Evolutionary conservation across 2,113 vertebrate genomes (phyloP), one percentile per base, ranked within the genome.

Genomic region (Paracanthobrama guichenoti): DNA sequence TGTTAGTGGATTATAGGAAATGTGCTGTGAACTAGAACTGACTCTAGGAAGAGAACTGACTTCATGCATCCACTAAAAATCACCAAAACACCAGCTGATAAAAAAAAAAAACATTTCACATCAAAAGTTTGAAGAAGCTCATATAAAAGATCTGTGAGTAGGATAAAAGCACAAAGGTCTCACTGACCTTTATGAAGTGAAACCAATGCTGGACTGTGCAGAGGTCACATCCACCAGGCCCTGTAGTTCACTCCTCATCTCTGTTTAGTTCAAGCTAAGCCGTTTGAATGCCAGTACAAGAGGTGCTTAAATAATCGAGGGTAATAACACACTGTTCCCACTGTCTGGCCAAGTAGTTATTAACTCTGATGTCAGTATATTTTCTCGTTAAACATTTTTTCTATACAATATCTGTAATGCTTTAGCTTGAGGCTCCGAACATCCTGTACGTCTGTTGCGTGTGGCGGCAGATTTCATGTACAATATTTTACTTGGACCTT

Each of bases 401-500:
- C 35, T 59, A n/a, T 57, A n/a, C 22, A 59, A 42, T 59, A 59
- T 78, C 31, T 60, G 12, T n/a, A 59, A 42, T 59, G 20, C 3
- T 59, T 24, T 78, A 22, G 12, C 55, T 60, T n/a, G 50, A 35
- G 50, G 48, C 48, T 53, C 28, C 0, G 50, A 76, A 57, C 74
- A 76, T 28, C 50, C 26, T 35, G 50, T 22, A 55, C 0, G 9
- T 59, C 26, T 77, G 53, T 59, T 39, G 42, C 11, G 53, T 42
- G 53, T 39, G 75, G 75, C 12, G 2, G 31, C 26, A 76, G 73
- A 55, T 79, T 44, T 46, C n/a, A 73, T 80, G 73, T 39, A 80
- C 28, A 9, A 39, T 87, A 80, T 46, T 75, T 67, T 26, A 39
- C 71, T 26, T 11, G 20, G 10, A 39, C 31, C 85, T 88, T 48